Evolutionary conservation across 2,797 vertebrate species (phyloP), one percentile per base, ranked within the genome.

Genomic region (Muscicapa striata): DNA sequence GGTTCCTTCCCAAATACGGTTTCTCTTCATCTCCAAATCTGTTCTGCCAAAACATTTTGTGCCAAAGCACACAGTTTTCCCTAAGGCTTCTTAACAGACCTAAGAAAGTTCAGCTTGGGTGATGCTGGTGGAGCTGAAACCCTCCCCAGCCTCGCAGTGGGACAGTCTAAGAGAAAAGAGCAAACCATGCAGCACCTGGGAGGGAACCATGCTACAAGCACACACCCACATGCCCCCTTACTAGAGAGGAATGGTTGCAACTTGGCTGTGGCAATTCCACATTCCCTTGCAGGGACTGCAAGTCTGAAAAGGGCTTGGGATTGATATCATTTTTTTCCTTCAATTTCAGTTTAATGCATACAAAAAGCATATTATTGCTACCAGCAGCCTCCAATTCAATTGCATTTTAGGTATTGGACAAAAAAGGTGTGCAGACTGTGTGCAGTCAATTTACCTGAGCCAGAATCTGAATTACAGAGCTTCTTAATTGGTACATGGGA

Each of bases 201-300:
- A 82, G n/a, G n/a, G 30, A 34, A 41, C 48, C 14, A 3, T 17
- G 13, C 49, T 57, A 52, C 41, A 67, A 2, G 38, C 20, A 2
- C 17, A 24, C 22, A 72, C 3, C 34, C 30, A 20, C 0, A 12
- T 1, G 2, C 29, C 48, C 68, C 51, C 8, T 4, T 20, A 5
- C 22, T 5, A 30, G 18, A 72, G 16, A 66, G 32, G 22, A 63
- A 69, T 88, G 41, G 1, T 8, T 84, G 29, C 48, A 61, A 52
- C 21, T 24, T 38, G 51, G n/a, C 82, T 54, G 46, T 22, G 49
- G 38, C 46, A 87, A 48, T 20, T 62, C 69, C n/a, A 24, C 27
- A 11, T 27, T 84, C 58, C n/a, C 24, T 54, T 74, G 72, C 30
- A 68, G 49, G 38, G 27, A n/a, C 45, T 58, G 27, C 51, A 80